Percentiles rank a stretch among this genome's conserved stretches.
Conservation (phyloP, 2,797 vertebrate species). For the Cephalopachus bancanus region DNA sequence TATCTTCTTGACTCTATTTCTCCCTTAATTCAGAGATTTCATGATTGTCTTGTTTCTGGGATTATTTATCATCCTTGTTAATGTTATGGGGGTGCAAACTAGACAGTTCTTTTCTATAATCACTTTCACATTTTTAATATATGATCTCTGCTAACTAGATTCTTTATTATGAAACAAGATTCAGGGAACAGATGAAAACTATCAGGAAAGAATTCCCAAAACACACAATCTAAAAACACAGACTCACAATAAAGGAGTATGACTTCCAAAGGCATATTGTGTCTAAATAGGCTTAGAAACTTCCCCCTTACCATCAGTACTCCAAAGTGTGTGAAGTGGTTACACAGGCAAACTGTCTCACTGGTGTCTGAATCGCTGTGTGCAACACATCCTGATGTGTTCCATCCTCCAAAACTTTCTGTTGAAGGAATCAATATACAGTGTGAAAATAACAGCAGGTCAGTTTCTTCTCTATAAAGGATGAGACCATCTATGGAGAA, state of each 20-base stretch:
- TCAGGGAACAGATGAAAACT: background rate
- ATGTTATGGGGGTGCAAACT: background rate
- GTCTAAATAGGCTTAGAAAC: background rate
- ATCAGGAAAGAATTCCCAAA: conserved; percentile 27
- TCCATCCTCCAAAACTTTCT: conserved; percentile 96
- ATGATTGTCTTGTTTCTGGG: background rate
- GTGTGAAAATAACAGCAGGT: background rate
- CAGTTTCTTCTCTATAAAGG: background rate
- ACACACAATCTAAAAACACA: background rate
- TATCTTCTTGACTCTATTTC: background rate
- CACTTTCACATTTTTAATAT: background rate
- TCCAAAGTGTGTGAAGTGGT: conserved; percentile 98
- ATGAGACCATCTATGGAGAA: background rate
- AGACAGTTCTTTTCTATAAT: background rate
- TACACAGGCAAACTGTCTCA: conserved; percentile 94
- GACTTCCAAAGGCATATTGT: background rate
- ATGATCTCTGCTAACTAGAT: background rate
- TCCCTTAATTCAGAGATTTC: conserved; percentile 43
- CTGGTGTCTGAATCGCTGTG: conserved; percentile 89
- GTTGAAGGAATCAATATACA: conserved; percentile 79
- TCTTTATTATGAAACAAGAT: conserved; percentile 50
- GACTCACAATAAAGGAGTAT: background rate
- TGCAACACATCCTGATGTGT: conserved; percentile 90
- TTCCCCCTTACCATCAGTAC: conserved; percentile 94
- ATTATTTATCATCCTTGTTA: background rate